Percentiles rank a stretch among this genome's conserved stretches.
Evolutionary conservation across 2,113 vertebrate species (phyloP).

Genomic region (Stercorarius parasiticus): DNA sequence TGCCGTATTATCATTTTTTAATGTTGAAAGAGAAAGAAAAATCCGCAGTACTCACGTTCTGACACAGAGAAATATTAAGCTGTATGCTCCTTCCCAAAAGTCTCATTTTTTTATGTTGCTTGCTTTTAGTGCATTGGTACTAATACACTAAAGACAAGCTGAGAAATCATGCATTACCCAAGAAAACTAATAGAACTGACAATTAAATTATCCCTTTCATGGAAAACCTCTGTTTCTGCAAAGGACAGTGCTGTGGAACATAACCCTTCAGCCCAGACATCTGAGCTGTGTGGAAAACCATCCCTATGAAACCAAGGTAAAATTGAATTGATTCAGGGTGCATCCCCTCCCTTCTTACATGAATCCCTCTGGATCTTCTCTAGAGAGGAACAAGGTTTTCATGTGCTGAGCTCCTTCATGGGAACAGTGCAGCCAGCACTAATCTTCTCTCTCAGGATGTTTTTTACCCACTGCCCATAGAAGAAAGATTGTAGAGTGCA

Average conservation of each 20-base stretch:
- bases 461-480: neutral
- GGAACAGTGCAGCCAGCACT: neutral
- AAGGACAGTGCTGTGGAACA: neutral
- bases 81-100: neutral
- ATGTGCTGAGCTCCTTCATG: neutral
- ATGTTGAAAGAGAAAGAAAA: neutral
- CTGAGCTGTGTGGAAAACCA: neutral
- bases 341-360: neutral
- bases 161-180: neutral
- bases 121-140: neutral
- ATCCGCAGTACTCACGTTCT: neutral
- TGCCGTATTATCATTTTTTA: neutral
- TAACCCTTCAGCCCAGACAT: neutral
- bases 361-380: neutral
- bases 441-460: neutral
- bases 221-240: neutral
- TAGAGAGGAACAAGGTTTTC: neutral
- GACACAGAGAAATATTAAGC: neutral
- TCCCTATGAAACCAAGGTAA: neutral
- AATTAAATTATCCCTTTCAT: neutral
- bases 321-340: neutral
- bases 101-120: neutral
- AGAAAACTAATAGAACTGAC: neutral
- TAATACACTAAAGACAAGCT: neutral
- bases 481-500: neutral